These are phyloP conservation scores for Phyllostomus discolor DNA, from an alignment of 2,113 vertebrate species.

Conservation along the genomic window DNA sequence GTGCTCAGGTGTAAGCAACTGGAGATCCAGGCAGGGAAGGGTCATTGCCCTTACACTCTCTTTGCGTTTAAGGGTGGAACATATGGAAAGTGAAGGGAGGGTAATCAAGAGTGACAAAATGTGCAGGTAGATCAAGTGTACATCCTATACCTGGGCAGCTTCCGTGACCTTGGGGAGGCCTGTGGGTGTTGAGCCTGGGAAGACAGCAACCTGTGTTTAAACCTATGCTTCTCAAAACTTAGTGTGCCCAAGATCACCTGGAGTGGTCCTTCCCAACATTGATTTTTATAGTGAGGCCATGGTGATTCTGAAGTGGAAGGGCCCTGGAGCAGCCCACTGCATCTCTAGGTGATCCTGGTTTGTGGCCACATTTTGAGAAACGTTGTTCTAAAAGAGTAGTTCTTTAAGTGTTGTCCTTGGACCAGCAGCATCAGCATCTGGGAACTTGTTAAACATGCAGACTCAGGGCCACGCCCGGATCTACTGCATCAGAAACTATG, in stretches of 20 bases:
- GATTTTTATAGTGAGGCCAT: fast-evolving
- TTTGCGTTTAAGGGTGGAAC: not conserved
- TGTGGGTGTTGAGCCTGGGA: not conserved
- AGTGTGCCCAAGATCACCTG: not conserved
- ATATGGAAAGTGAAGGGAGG: not conserved
- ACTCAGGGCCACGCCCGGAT: not conserved
- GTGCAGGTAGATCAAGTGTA: not conserved
- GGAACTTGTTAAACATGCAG: not conserved
- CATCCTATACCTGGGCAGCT: fast-evolving
- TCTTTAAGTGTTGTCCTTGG: not conserved
- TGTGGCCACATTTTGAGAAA: not conserved
- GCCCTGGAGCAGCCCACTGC: not conserved
- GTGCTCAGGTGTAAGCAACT: not conserved
- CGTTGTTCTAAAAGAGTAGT: not conserved
- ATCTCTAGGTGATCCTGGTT: not conserved
- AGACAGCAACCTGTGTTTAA: not conserved
- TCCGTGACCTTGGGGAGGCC: not conserved
- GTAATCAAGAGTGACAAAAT: not conserved
- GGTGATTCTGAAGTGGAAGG: not conserved
- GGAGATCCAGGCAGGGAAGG: no score
- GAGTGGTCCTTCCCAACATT: not conserved
- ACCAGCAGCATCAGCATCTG: not conserved
- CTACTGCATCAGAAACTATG: not conserved
- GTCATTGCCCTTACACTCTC: fast-evolving
- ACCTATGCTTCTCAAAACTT: not conserved